Percentiles rank a stretch among this genome's conserved stretches.
Evolutionary conservation across 2,888 invertebrate species (phyloP).

Genomic region (Apocheima hispidaria): DNA sequence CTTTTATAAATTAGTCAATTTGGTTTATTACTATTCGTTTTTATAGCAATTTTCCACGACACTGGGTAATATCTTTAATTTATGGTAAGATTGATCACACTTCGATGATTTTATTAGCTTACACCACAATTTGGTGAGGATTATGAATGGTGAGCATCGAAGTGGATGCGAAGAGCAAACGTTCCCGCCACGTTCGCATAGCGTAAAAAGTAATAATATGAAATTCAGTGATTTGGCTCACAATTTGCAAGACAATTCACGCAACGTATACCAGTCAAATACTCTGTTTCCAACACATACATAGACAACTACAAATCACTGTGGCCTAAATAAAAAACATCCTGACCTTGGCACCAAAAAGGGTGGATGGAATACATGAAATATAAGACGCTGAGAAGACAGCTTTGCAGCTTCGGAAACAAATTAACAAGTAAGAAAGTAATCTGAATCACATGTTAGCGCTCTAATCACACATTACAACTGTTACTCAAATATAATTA

Average conservation of each 20-base stretch:
- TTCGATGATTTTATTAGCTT: constrained; percentile 21
- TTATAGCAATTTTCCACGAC: constrained; percentile 24
- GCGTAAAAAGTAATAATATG: not conserved
- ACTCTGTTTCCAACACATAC: constrained; percentile 15
- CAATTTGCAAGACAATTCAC: not conserved
- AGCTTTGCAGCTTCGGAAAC: constrained; percentile 29
- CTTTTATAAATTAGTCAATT: constrained; percentile 16
- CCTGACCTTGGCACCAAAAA: constrained; percentile 31
- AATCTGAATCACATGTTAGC: not conserved
- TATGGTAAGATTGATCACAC: constrained; percentile 4
- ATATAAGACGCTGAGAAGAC: constrained; percentile 37
- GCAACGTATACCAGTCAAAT: constrained; percentile 17
- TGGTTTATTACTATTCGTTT: constrained; percentile 10
- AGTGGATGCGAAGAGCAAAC: not conserved
- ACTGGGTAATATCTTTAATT: constrained; percentile 11
- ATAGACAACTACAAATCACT: constrained; percentile 23
- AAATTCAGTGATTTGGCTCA: not conserved
- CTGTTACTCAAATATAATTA: too few relatives aligned
- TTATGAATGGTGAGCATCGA: not conserved
- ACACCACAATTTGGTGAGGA: constrained; percentile 1
- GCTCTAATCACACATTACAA: too few relatives aligned
- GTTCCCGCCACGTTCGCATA: not conserved
- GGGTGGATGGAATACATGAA: constrained; percentile 27
- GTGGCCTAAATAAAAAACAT: constrained; percentile 25
- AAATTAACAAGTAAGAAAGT: not conserved